These are phyloP conservation scores for Girardinus metallicus DNA, from an alignment of 2,797 vertebrate species.

Conservation along the genomic window DNA sequence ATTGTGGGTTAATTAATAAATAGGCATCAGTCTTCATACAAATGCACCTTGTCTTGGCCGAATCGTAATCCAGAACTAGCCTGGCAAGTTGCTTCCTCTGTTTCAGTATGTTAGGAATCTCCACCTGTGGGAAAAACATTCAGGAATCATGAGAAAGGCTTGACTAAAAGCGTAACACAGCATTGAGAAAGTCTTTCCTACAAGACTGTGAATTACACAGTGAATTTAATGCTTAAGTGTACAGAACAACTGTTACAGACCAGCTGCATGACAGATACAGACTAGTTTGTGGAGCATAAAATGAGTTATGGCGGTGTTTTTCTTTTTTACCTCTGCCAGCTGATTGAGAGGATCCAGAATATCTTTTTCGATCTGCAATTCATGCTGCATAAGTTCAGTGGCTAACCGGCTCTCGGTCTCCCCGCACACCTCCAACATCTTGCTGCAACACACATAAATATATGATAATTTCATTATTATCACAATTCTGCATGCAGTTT, in stretches of 20 bases:
- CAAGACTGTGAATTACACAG: conserved; percentile 13
- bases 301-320: not conserved
- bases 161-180: not conserved
- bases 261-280: not conserved
- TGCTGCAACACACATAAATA: conserved; percentile 75
- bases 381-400: conserved; percentile 89
- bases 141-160: not conserved
- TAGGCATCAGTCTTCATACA: not conserved
- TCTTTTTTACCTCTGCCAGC: conserved; percentile 69
- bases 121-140: conserved; percentile 78
- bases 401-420: conserved; percentile 91
- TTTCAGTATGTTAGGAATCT: conserved; percentile 96
- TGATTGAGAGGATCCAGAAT: conserved; percentile 89
- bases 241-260: conserved; percentile 2
- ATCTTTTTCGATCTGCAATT: conserved; percentile 90
- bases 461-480: conserved; percentile 11
- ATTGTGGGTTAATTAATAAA: not conserved
- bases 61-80: conserved; percentile 95
- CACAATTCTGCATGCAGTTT: conserved; percentile 7
- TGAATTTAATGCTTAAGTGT: conserved; percentile 7
- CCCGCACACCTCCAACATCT: conserved; percentile 93
- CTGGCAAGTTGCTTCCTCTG: conserved; percentile 95
- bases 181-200: conserved; percentile 3
- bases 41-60: conserved; percentile 88
- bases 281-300: not conserved